phyloP scores from a whole-genome alignment of 2,113 vertebrate genomes.

The Sorex fumeus region DNA sequence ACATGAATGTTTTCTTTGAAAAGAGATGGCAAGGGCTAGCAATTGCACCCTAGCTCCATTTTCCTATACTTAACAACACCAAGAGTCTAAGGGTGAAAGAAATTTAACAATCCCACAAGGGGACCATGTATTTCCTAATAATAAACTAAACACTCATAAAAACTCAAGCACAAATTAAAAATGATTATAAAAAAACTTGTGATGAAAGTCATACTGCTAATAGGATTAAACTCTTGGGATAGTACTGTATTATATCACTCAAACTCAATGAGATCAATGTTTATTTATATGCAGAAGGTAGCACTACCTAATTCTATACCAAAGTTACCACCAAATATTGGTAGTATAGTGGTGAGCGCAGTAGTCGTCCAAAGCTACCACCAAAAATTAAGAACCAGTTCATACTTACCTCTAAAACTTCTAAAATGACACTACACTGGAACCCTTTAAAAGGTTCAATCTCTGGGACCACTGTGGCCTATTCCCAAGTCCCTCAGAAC shows the following conservation, averaged over 20 bases:
- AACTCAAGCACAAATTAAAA: conserved; percentile 58
- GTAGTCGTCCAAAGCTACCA: conserved; percentile 2
- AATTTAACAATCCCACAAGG: conserved; percentile 42
- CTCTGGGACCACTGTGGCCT: conserved; percentile 50
- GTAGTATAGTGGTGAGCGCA: too few species aligned
- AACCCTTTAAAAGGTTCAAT: conserved; percentile 31
- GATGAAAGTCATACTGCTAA: conserved; percentile 34
- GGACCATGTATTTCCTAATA: neutral
- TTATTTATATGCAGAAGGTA: conserved; percentile 54
- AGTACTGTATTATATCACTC: neutral
- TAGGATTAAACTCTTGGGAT: conserved; percentile 31
- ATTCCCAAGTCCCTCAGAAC: conserved; percentile 35
- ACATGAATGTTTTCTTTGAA: conserved; percentile 35
- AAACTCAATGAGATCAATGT: conserved; percentile 42
- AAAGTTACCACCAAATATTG: neutral
- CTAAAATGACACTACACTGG: neutral
- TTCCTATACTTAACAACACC: conserved; percentile 47
- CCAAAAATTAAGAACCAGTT: conserved; percentile 4
- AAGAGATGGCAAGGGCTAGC: neutral
- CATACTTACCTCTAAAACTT: conserved; percentile 64
- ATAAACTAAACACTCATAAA: conserved; percentile 50
- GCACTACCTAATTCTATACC: conserved; percentile 35
- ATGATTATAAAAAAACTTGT: conserved; percentile 1
- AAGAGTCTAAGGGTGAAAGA: neutral
- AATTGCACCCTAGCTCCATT: conserved; percentile 34